Percentiles rank a stretch among this genome's conserved stretches.
Conservation (phyloP, 1,140 invertebrate genomes). For the Dinoponera quadriceps region DNA sequence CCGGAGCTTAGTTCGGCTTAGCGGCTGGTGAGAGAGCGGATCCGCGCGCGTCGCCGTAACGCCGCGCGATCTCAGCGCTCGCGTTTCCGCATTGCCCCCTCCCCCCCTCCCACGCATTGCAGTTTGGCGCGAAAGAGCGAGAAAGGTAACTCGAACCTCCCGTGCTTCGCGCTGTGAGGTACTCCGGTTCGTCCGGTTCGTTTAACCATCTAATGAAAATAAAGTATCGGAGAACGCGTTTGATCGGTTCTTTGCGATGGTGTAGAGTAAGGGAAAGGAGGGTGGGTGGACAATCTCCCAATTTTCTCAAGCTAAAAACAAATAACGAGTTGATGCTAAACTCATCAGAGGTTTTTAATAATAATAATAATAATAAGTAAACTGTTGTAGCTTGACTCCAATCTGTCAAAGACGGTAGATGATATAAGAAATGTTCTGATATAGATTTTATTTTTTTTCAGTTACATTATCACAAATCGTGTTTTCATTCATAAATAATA, state of each 20-base stretch:
- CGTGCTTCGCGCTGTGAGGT: slow-evolving; percentile 20
- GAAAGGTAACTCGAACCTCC: slow-evolving; percentile 31
- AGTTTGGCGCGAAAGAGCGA: slow-evolving; percentile 25
- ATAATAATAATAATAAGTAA: too few species aligned
- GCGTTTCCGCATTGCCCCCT: neutral
- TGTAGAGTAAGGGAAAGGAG: too few species aligned
- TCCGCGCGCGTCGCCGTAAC: slow-evolving; percentile 29
- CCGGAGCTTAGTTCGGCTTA: slow-evolving; percentile 48
- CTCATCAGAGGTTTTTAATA: too few species aligned
- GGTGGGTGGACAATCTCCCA: too few species aligned
- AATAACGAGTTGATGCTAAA: too few species aligned
- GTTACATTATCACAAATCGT: too few species aligned
- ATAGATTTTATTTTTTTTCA: too few species aligned
- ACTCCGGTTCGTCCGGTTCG: slow-evolving; percentile 32
- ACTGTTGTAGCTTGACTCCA: too few species aligned
- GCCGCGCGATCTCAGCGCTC: slow-evolving; percentile 52
- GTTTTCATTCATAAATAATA: too few species aligned
- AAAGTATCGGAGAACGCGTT: neutral
- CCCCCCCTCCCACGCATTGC: neutral
- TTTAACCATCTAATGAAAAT: slow-evolving; percentile 7
- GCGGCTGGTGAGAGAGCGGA: slow-evolving; percentile 60
- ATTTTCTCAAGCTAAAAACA: too few species aligned
- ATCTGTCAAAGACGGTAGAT: too few species aligned
- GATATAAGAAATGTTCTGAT: too few species aligned
- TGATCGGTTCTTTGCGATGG: neutral